phyloP scores from a whole-genome alignment of 2,888 invertebrate species.

The Caenorhabditis sp. region DNA sequence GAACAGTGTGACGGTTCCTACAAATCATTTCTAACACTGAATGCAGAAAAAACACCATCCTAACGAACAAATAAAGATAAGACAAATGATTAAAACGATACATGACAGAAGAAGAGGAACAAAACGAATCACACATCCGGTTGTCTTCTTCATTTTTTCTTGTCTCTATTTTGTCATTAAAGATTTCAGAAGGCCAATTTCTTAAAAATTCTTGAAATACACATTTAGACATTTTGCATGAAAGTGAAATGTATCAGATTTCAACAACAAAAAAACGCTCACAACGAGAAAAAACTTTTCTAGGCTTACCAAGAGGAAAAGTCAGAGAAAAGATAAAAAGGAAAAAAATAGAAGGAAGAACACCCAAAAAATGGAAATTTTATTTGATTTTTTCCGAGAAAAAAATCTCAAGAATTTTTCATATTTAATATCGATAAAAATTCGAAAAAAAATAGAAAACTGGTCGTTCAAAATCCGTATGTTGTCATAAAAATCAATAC shows the following conservation, averaged over 20 bases:
- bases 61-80: no score
- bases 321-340: conserved; percentile 3
- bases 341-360: conserved; percentile 3
- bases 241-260: background rate
- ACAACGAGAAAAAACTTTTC: conserved; percentile 1
- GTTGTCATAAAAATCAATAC: no score
- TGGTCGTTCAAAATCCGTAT: no score
- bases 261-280: background rate
- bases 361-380: background rate
- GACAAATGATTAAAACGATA: no score
- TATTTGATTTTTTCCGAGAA: background rate
- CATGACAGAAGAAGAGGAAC: no score
- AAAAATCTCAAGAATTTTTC: background rate
- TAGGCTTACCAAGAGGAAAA: background rate
- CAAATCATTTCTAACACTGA: no score
- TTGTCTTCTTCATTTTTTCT: background rate
- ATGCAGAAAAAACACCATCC: no score
- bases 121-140: no score
- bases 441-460: background rate
- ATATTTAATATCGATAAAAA: background rate
- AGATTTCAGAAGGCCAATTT: background rate
- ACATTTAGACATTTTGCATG: background rate
- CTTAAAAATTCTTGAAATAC: background rate
- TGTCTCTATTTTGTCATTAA: background rate
- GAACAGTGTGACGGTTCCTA: no score